Evolutionary conservation across 2,113 vertebrate species (phyloP).

Genomic region (Crocuta crocuta): DNA sequence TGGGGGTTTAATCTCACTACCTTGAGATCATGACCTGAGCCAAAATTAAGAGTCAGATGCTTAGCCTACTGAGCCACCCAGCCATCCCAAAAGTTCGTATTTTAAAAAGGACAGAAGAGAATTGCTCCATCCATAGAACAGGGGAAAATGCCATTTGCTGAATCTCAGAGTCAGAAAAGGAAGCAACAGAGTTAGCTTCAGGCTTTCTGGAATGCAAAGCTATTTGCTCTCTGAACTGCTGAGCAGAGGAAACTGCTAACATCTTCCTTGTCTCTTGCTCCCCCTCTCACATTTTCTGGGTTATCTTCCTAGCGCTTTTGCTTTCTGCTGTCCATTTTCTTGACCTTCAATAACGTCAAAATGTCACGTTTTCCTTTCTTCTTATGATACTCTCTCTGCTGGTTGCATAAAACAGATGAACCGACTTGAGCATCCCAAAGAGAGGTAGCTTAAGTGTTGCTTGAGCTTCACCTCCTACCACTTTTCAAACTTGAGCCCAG

Average conservation of each 20-base stretch:
- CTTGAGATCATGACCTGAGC: too few relatives aligned
- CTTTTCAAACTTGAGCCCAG: background rate
- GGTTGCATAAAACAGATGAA: background rate
- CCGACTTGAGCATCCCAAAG: background rate
- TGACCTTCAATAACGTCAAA: background rate
- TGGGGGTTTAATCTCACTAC: too few relatives aligned
- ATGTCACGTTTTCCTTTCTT: background rate
- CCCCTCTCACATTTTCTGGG: background rate
- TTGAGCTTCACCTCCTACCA: background rate
- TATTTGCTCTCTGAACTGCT: background rate
- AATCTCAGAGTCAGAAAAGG: background rate
- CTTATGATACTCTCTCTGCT: background rate
- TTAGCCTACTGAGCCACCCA: too few relatives aligned
- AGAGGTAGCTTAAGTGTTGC: background rate
- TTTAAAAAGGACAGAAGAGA: slow-evolving; percentile 5
- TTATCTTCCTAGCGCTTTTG: background rate
- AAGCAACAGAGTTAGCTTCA: background rate
- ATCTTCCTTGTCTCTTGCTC: background rate
- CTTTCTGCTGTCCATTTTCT: background rate
- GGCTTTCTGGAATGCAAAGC: background rate
- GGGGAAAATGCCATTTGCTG: background rate
- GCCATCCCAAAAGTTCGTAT: background rate
- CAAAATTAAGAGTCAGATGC: too few relatives aligned
- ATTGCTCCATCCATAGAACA: background rate
- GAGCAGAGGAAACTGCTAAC: background rate